Base-by-base conservation (phyloP, 2,888 invertebrate species). In the Perizoma affinitatum region DNA sequence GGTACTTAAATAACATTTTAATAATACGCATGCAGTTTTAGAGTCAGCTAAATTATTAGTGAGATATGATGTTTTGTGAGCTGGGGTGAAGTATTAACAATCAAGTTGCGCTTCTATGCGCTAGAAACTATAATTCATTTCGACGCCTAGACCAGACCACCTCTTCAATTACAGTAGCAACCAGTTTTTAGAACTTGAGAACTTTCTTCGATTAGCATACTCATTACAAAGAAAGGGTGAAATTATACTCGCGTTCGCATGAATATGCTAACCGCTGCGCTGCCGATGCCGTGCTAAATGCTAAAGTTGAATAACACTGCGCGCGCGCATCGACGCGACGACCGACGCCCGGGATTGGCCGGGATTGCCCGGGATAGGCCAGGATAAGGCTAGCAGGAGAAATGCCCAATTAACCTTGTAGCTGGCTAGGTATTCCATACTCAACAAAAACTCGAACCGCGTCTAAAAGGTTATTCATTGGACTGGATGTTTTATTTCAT, bases 161-260 rank as follows among this genome's bases (percentile, higher is more conserved):
- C 3, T 71, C 76, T 78, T 83, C 88, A 87, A 89, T 89, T 90
- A 88, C 82, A 81, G 85, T 80, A 83, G 86, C 84, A 72, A 79
- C 83, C 79, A 84, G 85, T 88, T 88, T 89, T 87, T 88, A 79
- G 80, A 68, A 70, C 82, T 84, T 86, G 90, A 88, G 90, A 90
- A 91, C 91, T 91, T 91, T 91, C 91, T 90, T 88, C 84, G 65
- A 90, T 88, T 79, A 84, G 80, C 88, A 90, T 91, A 90, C 88
- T 86, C 87, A 88, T 86, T 79, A 79, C 79, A 87, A 88, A 88
- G 89, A 91, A 90, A 90, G 89, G 90, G 88, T 87, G 88, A 88
- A 88, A 89, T 90, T 89, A 89, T 84, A 83, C 50, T 49, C 43
- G 52, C 80, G 73, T 73, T 71, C 66, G 61, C 82, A 88, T 89